A percentile compares a stretch with the other conserved stretches of the same genome.
Conservation (phyloP, 2,888 invertebrate genomes). For the Drosophila tripunctata region DNA sequence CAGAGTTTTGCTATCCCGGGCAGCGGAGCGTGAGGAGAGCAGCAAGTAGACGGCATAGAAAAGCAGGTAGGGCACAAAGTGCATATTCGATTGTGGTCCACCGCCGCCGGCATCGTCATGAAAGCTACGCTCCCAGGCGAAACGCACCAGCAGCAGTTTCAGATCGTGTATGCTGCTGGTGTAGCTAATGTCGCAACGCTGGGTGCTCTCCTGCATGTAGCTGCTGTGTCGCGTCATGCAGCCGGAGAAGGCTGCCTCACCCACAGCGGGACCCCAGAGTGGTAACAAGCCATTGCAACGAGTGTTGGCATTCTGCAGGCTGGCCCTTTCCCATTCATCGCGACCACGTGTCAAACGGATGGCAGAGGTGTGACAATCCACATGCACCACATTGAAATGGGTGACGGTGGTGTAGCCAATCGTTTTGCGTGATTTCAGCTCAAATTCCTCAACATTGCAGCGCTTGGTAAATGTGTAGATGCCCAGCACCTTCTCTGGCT, state of each 20-base stretch:
- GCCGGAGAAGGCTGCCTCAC: conserved; percentile 96
- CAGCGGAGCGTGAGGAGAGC: conserved; percentile 92
- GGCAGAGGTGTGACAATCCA: conserved; percentile 99
- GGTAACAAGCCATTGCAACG: conserved; percentile 98
- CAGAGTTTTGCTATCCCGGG: conserved; percentile 92
- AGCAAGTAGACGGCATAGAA: conserved; percentile 98
- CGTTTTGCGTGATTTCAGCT: conserved; percentile 94
- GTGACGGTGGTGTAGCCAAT: conserved; percentile 95
- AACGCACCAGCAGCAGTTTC: conserved; percentile 93
- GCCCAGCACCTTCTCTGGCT: conserved; percentile 96
- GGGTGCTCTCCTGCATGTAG: conserved; percentile 87
- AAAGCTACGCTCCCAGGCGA: conserved; percentile 97
- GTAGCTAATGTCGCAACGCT: conserved; percentile 84
- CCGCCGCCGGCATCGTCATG: conserved; percentile 99
- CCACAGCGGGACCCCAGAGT: conserved; percentile 97
- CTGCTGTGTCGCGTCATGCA: conserved; percentile 96
- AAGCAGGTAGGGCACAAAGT: conserved; percentile 96
- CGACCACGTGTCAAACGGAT: conserved; percentile 90
- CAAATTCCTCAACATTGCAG: conserved; percentile 96
- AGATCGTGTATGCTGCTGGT: conserved; percentile 92
- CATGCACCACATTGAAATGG: conserved; percentile 99
- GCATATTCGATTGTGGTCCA: conserved; percentile 98
- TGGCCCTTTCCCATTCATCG: conserved; percentile 99
- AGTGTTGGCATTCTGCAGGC: conserved; percentile 98
- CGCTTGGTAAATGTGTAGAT: conserved; percentile 99